Evolutionary conservation across 2,113 vertebrate genomes (phyloP), one percentile per base, ranked within the genome.

Genomic region (Nettapus auritus): DNA sequence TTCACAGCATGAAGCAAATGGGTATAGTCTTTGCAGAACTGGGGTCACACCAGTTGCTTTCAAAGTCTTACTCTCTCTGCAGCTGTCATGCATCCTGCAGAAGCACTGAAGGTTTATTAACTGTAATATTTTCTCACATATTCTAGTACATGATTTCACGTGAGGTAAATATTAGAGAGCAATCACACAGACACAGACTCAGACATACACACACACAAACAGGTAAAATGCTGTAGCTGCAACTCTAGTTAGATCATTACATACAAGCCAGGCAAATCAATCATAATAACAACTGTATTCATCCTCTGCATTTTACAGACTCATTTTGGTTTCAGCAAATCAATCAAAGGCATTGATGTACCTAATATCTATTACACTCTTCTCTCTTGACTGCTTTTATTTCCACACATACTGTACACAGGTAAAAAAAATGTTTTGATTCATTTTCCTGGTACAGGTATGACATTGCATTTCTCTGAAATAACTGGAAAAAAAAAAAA

Each of bases 261-360:
- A 52, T 50, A 80, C 57, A 77, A 91, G 11, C 8, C 21, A 40
- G 56, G 48, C 8, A 67, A 76, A 88, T 52, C 57, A 46, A n/a
- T 66, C 88, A 55, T 3, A 13, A 22, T 63, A 57, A 33, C 50
- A 94, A 82, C 42, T 76, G 17, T 64, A 64, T 71, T 42, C 21
- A 74, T 75, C 29, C 25, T 50, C 64, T 82, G 16, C 25, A 74
- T 91, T 89, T 91, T 59, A 50, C n/a, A 91, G 73, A 52, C 10
- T 80, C 56, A 50, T 89, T 91, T 82, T 69, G 29, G 8, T 77
- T 95, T 88, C 52, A 89, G 44, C 13, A 84, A 96, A 21, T 33
- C 62, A 84, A 13, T 78, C 42, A 74, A 86, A 96, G 73, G 4
- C 40, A 56, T 68, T 69, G 63, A 79, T 1, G 1, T 66, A 71